These are phyloP conservation scores for Diaphora mendica DNA, from an alignment of 2,888 invertebrate species.

Conservation along the genomic window DNA sequence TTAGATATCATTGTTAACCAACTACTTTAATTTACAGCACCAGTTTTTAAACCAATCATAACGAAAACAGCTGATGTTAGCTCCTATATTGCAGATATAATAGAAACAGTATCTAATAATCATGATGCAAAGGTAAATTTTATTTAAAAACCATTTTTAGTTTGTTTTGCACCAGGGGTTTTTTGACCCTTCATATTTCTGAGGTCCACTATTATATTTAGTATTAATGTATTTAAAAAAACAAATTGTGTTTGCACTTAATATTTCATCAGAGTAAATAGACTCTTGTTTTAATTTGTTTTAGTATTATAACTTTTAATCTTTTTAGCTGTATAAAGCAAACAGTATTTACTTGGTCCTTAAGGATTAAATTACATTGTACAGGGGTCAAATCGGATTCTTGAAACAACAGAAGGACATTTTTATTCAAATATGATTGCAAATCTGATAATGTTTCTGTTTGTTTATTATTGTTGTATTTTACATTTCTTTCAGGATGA, in stretches of 20 bases:
- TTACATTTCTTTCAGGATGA: slow-evolving; percentile 33
- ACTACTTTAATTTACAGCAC: slow-evolving; percentile 13
- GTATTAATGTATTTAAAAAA: not conserved
- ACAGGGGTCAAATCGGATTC: no score
- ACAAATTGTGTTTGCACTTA: not conserved
- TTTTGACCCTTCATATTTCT: not conserved
- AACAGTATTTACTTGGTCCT: not conserved
- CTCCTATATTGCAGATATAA: slow-evolving; percentile 12
- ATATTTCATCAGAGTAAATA: not conserved
- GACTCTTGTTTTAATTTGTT: not conserved
- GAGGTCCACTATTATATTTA: not conserved
- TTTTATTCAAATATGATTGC: not conserved
- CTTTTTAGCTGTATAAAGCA: no score
- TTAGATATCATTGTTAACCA: not conserved
- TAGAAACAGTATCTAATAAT: slow-evolving; percentile 18
- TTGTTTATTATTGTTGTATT: not conserved
- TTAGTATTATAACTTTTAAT: no score
- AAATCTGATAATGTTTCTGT: not conserved
- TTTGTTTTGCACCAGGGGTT: not conserved
- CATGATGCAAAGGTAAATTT: not conserved
- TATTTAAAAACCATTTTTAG: not conserved
- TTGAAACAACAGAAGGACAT: not conserved
- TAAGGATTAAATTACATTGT: not conserved
- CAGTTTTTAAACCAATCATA: slow-evolving; percentile 32
- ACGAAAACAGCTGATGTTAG: slow-evolving; percentile 17